Evolutionary conservation across 2,113 vertebrate genomes (phyloP).

Genomic region (Peromyscus leucopus): DNA sequence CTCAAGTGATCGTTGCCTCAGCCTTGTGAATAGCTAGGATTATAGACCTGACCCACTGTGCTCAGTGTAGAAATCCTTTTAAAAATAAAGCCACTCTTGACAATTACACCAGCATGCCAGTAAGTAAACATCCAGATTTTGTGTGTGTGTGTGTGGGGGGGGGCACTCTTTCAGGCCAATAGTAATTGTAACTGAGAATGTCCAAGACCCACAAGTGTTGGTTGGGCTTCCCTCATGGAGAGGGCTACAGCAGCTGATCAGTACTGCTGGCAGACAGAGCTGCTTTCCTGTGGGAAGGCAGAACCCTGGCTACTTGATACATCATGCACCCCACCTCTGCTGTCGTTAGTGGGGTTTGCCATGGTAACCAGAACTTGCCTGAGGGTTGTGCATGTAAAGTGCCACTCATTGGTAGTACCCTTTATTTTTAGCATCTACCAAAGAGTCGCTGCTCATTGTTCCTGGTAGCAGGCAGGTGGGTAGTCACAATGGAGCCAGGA

Average conservation of each 20-base stretch:
- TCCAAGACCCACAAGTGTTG: conserved; percentile 29
- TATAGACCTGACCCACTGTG: background rate
- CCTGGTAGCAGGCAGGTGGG: conserved; percentile 53
- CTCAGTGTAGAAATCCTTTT: background rate
- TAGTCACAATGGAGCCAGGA: background rate
- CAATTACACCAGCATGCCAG: conserved; percentile 50
- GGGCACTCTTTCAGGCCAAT: conserved; percentile 55
- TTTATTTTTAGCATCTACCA: conserved; percentile 76
- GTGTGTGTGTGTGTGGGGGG: background rate
- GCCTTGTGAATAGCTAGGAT: background rate
- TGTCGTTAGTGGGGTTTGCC: conserved; percentile 67
- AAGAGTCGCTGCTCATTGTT: conserved; percentile 64
- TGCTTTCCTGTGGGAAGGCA: background rate
- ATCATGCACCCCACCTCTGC: conserved; percentile 24
- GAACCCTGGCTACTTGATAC: conserved; percentile 19
- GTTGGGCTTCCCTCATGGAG: conserved; percentile 42
- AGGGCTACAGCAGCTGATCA: background rate
- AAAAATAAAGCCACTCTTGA: conserved; percentile 53
- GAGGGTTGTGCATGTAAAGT: conserved; percentile 66
- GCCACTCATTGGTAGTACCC: conserved; percentile 64
- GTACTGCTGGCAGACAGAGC: conserved; percentile 27
- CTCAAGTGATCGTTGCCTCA: background rate
- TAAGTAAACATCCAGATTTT: conserved; percentile 51
- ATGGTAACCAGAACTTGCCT: conserved; percentile 77
- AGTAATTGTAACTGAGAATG: conserved; percentile 56